Evolutionary conservation across 2,113 vertebrate species (phyloP).

Genomic region (Dendrocopos noguchii): DNA sequence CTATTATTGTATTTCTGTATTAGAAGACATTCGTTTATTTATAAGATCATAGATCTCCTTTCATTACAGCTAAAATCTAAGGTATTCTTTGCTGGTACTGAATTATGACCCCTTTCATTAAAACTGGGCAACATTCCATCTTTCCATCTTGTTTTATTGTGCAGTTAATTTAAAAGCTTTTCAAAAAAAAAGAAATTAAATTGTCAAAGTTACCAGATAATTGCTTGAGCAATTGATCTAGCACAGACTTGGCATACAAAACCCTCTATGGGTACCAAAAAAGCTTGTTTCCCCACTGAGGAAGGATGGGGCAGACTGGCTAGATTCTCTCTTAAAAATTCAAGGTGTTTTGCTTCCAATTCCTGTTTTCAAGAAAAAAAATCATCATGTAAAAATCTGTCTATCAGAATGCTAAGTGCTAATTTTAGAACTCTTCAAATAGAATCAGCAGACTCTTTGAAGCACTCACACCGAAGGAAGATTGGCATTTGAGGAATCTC

Average conservation of each 20-base stretch:
- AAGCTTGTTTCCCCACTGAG: background rate
- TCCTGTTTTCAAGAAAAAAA: background rate
- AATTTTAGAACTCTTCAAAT: slow-evolving; percentile 38
- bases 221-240: background rate
- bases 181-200: background rate
- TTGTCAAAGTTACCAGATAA: background rate
- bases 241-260: background rate
- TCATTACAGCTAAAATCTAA: background rate
- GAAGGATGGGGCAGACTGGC: background rate
- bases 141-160: background rate
- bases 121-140: background rate
- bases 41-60: background rate
- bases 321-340: background rate
- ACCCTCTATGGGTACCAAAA: background rate
- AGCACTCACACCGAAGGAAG: background rate
- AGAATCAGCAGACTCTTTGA: background rate
- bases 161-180: background rate
- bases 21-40: background rate
- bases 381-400: background rate
- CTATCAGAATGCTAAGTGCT: background rate
- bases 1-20: background rate
- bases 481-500: background rate
- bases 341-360: background rate
- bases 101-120: background rate
- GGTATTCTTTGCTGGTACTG: background rate